Evolutionary conservation across 2,113 vertebrate species (phyloP).

Genomic region (Cryptotis parvus): DNA sequence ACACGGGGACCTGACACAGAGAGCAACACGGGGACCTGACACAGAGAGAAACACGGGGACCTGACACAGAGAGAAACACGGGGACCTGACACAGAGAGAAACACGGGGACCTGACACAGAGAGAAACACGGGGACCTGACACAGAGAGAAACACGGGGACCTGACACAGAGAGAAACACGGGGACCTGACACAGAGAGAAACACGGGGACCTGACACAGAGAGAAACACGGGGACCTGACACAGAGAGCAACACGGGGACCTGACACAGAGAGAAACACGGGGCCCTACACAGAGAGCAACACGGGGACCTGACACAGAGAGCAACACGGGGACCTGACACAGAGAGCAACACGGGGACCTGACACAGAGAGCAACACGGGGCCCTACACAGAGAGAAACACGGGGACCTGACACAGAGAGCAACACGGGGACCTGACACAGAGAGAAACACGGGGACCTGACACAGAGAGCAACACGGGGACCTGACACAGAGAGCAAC

Average conservation of each 20-base stretch:
- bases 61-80: neutral
- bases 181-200: neutral
- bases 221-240: neutral
- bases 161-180: neutral
- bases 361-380: too few relatives aligned
- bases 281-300: neutral
- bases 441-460: too few relatives aligned
- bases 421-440: neutral
- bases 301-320: neutral
- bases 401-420: neutral
- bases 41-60: too few relatives aligned
- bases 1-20: too few relatives aligned
- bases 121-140: neutral
- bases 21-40: neutral
- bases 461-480: neutral
- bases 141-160: neutral
- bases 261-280: too few relatives aligned
- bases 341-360: neutral
- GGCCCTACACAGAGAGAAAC: neutral
- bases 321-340: neutral
- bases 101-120: too few relatives aligned
- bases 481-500: neutral
- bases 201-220: too few relatives aligned
- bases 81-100: neutral
- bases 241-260: neutral